Evolutionary conservation across 2,888 invertebrate species (phyloP).

Genomic region (Acleris cristana): DNA sequence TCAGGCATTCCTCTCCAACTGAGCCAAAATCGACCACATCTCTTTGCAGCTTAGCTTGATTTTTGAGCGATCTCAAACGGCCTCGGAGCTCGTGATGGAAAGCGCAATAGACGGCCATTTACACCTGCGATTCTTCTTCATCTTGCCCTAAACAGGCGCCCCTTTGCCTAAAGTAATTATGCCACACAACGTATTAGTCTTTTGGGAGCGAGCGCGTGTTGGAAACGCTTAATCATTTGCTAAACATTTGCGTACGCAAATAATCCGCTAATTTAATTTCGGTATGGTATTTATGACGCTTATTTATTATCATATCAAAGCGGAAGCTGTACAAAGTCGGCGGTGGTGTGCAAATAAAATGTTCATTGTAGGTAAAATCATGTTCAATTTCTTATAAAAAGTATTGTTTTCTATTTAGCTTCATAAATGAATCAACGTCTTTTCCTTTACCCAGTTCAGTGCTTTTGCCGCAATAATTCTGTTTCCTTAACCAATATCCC

Average conservation of each 20-base stretch:
- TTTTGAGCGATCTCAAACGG: slow-evolving; percentile 47
- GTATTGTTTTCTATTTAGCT: too few relatives aligned
- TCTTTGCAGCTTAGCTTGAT: slow-evolving; percentile 56
- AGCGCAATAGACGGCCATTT: slow-evolving; percentile 77
- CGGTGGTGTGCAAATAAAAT: slow-evolving; percentile 68
- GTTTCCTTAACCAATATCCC: slow-evolving; percentile 6
- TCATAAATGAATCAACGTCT: too few relatives aligned
- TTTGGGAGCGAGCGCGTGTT: slow-evolving; percentile 79
- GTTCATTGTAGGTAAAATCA: slow-evolving; percentile 65
- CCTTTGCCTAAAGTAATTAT: slow-evolving; percentile 81
- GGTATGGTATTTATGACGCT: slow-evolving; percentile 76
- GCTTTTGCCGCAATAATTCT: background rate
- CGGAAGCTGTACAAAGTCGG: slow-evolving; percentile 72
- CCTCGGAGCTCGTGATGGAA: slow-evolving; percentile 68
- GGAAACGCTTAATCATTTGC: slow-evolving; percentile 81
- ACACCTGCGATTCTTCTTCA: slow-evolving; percentile 83
- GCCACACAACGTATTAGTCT: slow-evolving; percentile 81
- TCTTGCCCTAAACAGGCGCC: slow-evolving; percentile 78
- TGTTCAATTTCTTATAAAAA: slow-evolving; percentile 52
- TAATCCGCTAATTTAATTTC: slow-evolving; percentile 80
- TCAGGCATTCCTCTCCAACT: slow-evolving; percentile 48
- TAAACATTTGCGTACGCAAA: slow-evolving; percentile 80
- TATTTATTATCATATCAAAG: slow-evolving; percentile 81
- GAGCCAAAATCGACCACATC: slow-evolving; percentile 66
- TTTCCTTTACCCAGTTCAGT: background rate